Conservation (phyloP, 2,888 invertebrate genomes). For the Acheta domesticus region DNA sequence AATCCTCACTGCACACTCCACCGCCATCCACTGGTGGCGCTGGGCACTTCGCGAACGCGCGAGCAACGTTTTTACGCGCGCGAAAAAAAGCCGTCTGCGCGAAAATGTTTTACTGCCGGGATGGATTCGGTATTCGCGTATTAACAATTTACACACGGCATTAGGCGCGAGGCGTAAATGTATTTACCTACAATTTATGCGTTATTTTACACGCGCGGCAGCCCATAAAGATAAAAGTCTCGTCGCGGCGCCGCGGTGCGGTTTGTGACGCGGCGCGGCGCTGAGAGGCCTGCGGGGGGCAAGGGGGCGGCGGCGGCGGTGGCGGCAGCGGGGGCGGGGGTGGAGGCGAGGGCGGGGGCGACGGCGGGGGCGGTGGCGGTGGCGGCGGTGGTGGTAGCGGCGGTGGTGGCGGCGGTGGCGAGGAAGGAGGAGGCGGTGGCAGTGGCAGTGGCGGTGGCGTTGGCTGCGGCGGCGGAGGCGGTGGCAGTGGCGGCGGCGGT, state of each 20-base stretch:
- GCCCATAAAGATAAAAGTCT: background rate
- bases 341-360: background rate
- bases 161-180: background rate
- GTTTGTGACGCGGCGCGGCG: background rate
- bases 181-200: background rate
- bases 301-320: background rate
- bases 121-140: background rate
- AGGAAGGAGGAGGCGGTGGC: background rate
- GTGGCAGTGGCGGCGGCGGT: background rate
- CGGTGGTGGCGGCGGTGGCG: background rate
- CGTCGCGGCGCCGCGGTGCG: background rate
- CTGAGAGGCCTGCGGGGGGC: background rate
- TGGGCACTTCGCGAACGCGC: too few species aligned
- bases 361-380: background rate
- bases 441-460: background rate
- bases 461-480: background rate
- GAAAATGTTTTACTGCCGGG: conserved; percentile 9
- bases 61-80: background rate
- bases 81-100: background rate
- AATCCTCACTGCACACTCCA: too few species aligned
- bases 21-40: too few species aligned
- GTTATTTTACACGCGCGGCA: background rate
- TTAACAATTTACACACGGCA: conserved; percentile 5
- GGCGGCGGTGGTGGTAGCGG: background rate
- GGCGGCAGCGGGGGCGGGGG: background rate